A percentile compares a stretch with the other conserved stretches of the same genome.
Evolutionary conservation across 2,113 vertebrate species (phyloP).

Genomic region (Bubo bubo): DNA sequence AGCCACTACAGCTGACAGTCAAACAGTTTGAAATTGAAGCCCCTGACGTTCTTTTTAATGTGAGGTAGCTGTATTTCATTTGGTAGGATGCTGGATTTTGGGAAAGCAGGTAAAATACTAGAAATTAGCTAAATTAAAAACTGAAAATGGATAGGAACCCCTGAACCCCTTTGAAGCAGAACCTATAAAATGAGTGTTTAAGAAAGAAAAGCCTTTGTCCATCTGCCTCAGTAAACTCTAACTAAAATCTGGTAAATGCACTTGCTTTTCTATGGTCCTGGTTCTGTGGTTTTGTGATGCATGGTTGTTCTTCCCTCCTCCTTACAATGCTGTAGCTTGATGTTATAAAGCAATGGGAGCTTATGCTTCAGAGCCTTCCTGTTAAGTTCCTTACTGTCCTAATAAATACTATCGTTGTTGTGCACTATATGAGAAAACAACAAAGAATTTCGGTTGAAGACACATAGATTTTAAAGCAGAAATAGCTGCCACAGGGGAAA

Average conservation of each 20-base stretch:
- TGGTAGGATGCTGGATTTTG: not conserved
- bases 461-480: not conserved
- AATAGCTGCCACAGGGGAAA: not conserved
- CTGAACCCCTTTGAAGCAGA: not conserved
- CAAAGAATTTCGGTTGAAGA: not conserved
- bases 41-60: not conserved
- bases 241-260: not conserved
- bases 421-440: not conserved
- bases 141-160: not conserved
- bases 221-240: not conserved
- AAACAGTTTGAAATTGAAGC: not conserved
- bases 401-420: not conserved
- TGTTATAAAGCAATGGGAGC: not conserved
- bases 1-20: not conserved
- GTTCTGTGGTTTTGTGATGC: not conserved
- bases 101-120: not conserved
- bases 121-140: not conserved
- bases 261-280: not conserved
- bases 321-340: not conserved
- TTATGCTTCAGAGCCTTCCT: not conserved
- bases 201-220: not conserved
- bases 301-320: not conserved
- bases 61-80: not conserved
- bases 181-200: not conserved
- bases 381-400: not conserved